Percentiles rank a stretch among this genome's conserved stretches.
These are phyloP conservation scores for Pogonocichla stellata DNA, from an alignment of 2,113 vertebrate genomes.

Conservation along the genomic window DNA sequence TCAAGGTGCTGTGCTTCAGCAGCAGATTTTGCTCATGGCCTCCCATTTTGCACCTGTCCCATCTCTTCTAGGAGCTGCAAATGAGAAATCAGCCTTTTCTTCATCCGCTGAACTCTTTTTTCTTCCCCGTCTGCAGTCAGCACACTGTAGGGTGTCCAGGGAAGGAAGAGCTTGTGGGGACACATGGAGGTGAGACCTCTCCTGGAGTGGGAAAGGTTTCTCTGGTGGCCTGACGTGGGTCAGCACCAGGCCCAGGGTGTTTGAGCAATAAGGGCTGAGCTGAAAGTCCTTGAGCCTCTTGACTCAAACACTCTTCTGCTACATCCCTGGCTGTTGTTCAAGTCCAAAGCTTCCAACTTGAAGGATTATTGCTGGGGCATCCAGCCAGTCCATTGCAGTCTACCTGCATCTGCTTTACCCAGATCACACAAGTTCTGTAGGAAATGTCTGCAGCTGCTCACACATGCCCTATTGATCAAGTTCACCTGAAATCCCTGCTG, in stretches of 20 bases:
- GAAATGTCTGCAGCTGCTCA: neutral
- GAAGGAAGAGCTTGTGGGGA: neutral
- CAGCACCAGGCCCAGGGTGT: neutral
- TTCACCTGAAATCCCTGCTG: neutral
- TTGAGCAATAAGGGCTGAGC: neutral
- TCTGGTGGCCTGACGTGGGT: neutral
- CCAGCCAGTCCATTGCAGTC: rapidly evolving
- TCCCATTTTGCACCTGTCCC: neutral
- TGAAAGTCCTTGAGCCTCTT: neutral
- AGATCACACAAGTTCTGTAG: neutral
- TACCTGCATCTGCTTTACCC: neutral
- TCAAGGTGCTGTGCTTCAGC: neutral
- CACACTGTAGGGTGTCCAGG: neutral
- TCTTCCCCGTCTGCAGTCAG: rapidly evolving
- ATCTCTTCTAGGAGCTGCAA: neutral
- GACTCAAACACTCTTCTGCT: neutral
- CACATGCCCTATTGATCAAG: rapidly evolving
- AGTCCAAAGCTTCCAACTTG: neutral
- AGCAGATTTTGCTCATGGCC: neutral
- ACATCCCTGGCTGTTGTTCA: neutral
- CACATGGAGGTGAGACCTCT: neutral
- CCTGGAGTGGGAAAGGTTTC: neutral
- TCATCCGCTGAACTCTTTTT: neutral
- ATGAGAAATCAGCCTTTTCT: neutral
- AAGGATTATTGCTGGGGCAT: neutral